These are phyloP conservation scores for Pomatostomus ruficeps DNA, from an alignment of 2,113 vertebrate genomes.

Conservation along the genomic window DNA sequence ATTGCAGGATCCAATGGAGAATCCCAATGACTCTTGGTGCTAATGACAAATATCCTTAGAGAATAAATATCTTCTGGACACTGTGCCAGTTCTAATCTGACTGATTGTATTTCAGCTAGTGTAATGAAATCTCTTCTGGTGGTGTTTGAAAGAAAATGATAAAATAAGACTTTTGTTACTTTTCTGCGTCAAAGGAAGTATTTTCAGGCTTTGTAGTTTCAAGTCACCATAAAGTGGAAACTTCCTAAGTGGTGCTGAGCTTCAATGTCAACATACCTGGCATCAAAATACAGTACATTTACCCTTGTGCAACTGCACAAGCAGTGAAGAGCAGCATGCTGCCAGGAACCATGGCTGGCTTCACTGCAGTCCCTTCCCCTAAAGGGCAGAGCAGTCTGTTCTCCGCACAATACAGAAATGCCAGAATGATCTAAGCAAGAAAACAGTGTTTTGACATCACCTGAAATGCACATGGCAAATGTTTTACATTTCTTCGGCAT, in stretches of 20 bases:
- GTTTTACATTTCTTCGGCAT: neutral
- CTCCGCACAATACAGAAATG: neutral
- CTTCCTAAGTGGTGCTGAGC: neutral
- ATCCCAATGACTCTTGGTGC: neutral
- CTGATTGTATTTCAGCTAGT: neutral
- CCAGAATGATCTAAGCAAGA: neutral
- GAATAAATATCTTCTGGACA: slow-evolving; percentile 23
- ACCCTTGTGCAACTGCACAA: neutral
- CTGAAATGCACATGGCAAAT: neutral
- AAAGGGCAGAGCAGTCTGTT: neutral
- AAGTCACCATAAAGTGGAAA: neutral
- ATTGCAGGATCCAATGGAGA: neutral
- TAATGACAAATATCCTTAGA: slow-evolving; percentile 40
- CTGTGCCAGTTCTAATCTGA: neutral
- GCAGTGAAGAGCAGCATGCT: neutral
- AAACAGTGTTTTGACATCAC: neutral
- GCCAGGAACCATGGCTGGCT: neutral
- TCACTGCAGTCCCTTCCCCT: neutral
- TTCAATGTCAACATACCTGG: neutral
- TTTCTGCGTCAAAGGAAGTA: neutral
- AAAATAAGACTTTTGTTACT: neutral
- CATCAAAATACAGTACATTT: neutral
- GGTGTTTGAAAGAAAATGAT: neutral
- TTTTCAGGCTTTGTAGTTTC: neutral
- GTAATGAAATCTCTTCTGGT: neutral